Evolutionary conservation across 1,140 invertebrate species (phyloP), one percentile per base, ranked within the genome.

Genomic region (Aphis gossypii): DNA sequence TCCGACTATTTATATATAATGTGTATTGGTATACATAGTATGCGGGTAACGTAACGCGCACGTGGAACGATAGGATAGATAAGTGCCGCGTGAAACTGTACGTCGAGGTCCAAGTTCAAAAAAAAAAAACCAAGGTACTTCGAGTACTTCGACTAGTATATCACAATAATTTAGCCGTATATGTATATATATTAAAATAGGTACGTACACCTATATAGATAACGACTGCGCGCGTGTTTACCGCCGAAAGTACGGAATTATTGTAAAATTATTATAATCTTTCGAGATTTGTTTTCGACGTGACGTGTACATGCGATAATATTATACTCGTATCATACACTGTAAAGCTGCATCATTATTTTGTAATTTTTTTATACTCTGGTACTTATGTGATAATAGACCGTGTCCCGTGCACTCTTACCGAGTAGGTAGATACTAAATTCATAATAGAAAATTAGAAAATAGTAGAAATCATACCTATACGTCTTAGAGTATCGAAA

Each of bases 241-340:
- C 86, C 46, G 7, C 30, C 60, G 4, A 76, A 88, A 88, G 86
- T 48, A 51, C n/a, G 86, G 86, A 88, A 76, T 76, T 76, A n/a
- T 76, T n/a, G 18, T 76, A 20, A 88, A 88, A 41, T 41, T 41
- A 41, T 51, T 88, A 48, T 87, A 18, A 48, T 48, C 46, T 87
- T 46, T 30, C 3, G 41, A 86, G 84, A 86, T 46, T 86, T 46
- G 25, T 44, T 86, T 86, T 86, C 41, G 44, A 46, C 41, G 21
- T 86, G 14, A 86, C 41, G 30, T 86, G 35, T 38, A 35, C 18
- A n/a, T n/a, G 18, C 60, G 14, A 76, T 76, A 76, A 20, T 76
- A 82, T 82, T 82, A 46, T 86, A 86, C 3, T 35, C 30, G 11
- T 9, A 76, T 41, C 11, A 46, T 86, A 84, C 60, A 76, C 30